These are phyloP conservation scores for Anguilla rostrata DNA, from an alignment of 2,113 vertebrate species.

Conservation along the genomic window DNA sequence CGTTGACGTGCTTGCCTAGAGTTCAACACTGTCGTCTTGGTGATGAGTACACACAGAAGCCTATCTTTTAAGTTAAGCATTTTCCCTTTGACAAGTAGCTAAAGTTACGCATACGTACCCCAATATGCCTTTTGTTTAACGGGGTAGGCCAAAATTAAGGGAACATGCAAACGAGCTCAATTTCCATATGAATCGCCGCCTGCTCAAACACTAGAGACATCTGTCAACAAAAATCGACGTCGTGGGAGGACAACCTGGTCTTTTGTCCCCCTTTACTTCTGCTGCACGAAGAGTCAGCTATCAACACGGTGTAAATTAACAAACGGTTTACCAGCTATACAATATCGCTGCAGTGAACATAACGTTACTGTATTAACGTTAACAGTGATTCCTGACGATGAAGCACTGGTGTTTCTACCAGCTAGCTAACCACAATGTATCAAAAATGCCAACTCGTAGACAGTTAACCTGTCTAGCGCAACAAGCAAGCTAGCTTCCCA, in stretches of 20 bases:
- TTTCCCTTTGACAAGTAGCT: not conserved
- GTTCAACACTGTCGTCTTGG: not conserved
- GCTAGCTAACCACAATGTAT: not conserved
- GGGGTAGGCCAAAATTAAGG: not conserved
- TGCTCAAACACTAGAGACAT: not conserved
- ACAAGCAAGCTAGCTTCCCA: not conserved
- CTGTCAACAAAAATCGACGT: not conserved
- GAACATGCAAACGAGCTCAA: not conserved
- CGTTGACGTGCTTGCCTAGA: not conserved
- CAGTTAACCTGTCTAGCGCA: not conserved
- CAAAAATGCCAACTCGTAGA: not conserved
- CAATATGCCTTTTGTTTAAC: not conserved
- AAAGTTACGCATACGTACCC: not conserved
- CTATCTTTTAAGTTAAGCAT: not conserved
- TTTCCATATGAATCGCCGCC: not conserved
- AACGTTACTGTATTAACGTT: not conserved
- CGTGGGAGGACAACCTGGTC: not conserved
- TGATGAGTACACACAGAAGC: not conserved
- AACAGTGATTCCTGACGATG: not conserved
- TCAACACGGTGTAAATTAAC: not conserved
- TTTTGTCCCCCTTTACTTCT: not conserved
- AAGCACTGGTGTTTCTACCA: too few relatives aligned
- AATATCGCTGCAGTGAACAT: not conserved
- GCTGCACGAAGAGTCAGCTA: not conserved
- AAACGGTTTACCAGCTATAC: not conserved